Conservation (phyloP, 2,888 invertebrate genomes). For the Agrilus mali region DNA sequence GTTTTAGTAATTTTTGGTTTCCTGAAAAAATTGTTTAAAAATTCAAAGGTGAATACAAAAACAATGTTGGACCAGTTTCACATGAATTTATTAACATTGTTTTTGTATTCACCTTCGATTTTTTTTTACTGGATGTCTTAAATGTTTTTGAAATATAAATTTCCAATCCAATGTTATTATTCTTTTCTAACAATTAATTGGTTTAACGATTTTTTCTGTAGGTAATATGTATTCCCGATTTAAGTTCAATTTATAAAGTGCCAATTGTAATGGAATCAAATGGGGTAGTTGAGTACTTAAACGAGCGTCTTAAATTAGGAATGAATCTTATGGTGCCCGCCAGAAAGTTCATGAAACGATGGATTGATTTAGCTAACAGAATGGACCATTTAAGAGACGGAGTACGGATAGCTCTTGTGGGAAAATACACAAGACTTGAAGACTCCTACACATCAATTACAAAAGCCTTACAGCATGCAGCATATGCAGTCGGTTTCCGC, state of each 20-base stretch:
- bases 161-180: neutral
- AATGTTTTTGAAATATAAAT: conserved; percentile 2
- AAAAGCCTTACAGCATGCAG: conserved; percentile 90
- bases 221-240: conserved; percentile 68
- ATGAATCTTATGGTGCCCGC: conserved; percentile 50
- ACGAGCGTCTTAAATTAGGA: conserved; percentile 62
- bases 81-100: too few species aligned
- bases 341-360: conserved; percentile 69
- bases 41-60: too few species aligned
- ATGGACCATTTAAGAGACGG: conserved; percentile 73
- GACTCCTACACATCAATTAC: conserved; percentile 96
- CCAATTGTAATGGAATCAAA: conserved; percentile 88
- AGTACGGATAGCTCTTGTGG: conserved; percentile 84
- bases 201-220: conserved; percentile 8
- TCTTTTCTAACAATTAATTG: neutral
- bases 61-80: too few species aligned
- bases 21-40: too few species aligned
- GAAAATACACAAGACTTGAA: conserved; percentile 91
- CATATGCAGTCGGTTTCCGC: conserved; percentile 72
- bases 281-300: conserved; percentile 75
- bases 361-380: conserved; percentile 80
- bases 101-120: too few species aligned
- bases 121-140: too few species aligned
- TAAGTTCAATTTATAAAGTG: conserved; percentile 90
- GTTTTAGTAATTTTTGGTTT: conserved; percentile 1